Evolutionary conservation across 2,113 vertebrate genomes (phyloP).

Genomic region (Ophiodon elongatus): DNA sequence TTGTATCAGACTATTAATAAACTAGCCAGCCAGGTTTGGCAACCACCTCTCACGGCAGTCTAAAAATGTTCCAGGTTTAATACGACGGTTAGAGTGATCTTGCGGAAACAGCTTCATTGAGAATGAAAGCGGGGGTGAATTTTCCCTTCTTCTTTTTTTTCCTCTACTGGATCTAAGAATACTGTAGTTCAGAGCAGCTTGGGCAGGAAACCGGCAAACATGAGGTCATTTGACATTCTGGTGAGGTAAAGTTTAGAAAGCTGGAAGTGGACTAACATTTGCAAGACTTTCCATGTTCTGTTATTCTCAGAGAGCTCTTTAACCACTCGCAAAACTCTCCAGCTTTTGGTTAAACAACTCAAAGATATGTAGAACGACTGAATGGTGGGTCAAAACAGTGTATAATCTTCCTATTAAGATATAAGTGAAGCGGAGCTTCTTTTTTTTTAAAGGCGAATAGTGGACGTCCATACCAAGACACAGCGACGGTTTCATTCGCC

Average conservation of each 20-base stretch:
- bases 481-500: conserved; percentile 68
- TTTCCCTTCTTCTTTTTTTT: conserved; percentile 25
- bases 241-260: conserved; percentile 53
- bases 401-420: conserved; percentile 1
- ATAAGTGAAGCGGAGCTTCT: background rate
- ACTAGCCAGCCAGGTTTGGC: conserved; percentile 22
- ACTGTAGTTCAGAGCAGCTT: conserved; percentile 26
- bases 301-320: conserved; percentile 5
- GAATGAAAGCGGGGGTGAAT: background rate
- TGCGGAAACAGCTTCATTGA: conserved; percentile 45
- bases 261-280: conserved; percentile 41
- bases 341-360: background rate
- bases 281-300: conserved; percentile 56
- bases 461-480: conserved; percentile 86
- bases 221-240: conserved; percentile 65
- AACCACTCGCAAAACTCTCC: background rate
- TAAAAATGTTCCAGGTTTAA: conserved; percentile 53
- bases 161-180: conserved; percentile 29
- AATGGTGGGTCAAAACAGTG: background rate
- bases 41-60: background rate
- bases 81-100: conserved; percentile 4
- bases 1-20: conserved; percentile 44
- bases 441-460: conserved; percentile 3
- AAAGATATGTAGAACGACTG: background rate
- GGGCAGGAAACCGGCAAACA: conserved; percentile 61